Evolutionary conservation across 1,140 invertebrate species (phyloP), one percentile per base, ranked within the genome.

Genomic region (Zaprionus tsacasi): DNA sequence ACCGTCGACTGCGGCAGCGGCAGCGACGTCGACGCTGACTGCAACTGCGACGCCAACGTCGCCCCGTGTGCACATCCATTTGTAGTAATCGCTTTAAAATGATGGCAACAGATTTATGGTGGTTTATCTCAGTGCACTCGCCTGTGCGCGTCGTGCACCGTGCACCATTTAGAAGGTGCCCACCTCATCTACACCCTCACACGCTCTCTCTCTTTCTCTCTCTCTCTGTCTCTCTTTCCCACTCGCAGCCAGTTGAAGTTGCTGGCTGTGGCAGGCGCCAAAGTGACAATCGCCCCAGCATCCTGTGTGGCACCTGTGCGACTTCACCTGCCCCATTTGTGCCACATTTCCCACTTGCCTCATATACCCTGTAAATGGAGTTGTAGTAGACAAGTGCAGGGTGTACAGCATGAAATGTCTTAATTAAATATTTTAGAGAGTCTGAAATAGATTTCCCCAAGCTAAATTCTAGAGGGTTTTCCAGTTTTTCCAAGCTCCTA

Each of bases 71-170:
- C 87, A 90, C 85, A 89, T 90, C 86, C 85, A 89, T 89, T 89
- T 89, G 85, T 89, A 89, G 85, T 89, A 89, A 90, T 90, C 86
- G 87, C 86, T 90, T 91, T 91, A 90, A 88, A 90, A 91, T 90
- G 86, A 90, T 90, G 86, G 86, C 86, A 90, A 90, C 86, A 90
- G 86, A 90, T 90, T 90, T 90, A 90, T 90, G 85, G 86, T 89
- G 86, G 86, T 87, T 90, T 90, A 90, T 90, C 86, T 88, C 72
- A 78, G 86, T 88, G 86, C 87, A 91, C 78, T 90, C 67, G 86
- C 38, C 60, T 66, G 66, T 66, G 73, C 54, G 64, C 58, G 64
- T 54, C 38, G 56, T 55, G 61, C 78, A 50, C 63, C 70, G 69
- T 78, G 76, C 55, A 64, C 79, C 65, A 61, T 73, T 81, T 81